These are phyloP conservation scores for Datnioides undecimradiatus DNA, from an alignment of 2,113 vertebrate genomes.

Conservation along the genomic window DNA sequence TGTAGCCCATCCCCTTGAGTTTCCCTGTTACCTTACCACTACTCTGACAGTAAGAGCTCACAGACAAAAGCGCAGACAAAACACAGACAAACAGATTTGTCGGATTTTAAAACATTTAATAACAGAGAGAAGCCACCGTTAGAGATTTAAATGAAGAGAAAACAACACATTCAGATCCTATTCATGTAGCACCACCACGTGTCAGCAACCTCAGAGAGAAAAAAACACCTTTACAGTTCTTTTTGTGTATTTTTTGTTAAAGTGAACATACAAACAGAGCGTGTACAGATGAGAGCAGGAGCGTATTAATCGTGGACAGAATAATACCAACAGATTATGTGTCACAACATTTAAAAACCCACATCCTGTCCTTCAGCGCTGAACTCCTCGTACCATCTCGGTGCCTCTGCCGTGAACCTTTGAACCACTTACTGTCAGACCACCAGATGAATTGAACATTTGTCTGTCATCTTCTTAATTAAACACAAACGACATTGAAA, in stretches of 20 bases:
- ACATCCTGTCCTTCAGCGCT: conserved; percentile 4
- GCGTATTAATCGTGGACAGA: conserved; percentile 13
- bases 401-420: conserved; percentile 35
- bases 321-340: neutral
- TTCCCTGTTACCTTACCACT: no score
- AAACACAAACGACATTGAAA: conserved; percentile 40
- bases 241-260: conserved; percentile 9
- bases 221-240: conserved; percentile 18
- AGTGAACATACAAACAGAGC: conserved; percentile 26
- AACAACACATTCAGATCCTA: conserved; percentile 29
- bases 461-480: conserved; percentile 8
- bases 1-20: no score
- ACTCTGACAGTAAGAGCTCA: no score
- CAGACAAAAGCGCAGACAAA: no score
- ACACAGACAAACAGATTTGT: neutral
- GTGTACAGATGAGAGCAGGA: conserved; percentile 28
- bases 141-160: conserved; percentile 42
- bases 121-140: conserved; percentile 52
- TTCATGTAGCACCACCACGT: conserved; percentile 34
- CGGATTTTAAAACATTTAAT: conserved; percentile 53
- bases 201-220: conserved; percentile 11
- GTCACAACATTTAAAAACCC: conserved; percentile 28
- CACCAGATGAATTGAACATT: conserved; percentile 40
- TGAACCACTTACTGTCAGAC: conserved; percentile 67
- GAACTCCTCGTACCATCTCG: conserved; percentile 11